Evolutionary conservation across 2,797 vertebrate species (phyloP).

Genomic region (Tadarida brasiliensis): DNA sequence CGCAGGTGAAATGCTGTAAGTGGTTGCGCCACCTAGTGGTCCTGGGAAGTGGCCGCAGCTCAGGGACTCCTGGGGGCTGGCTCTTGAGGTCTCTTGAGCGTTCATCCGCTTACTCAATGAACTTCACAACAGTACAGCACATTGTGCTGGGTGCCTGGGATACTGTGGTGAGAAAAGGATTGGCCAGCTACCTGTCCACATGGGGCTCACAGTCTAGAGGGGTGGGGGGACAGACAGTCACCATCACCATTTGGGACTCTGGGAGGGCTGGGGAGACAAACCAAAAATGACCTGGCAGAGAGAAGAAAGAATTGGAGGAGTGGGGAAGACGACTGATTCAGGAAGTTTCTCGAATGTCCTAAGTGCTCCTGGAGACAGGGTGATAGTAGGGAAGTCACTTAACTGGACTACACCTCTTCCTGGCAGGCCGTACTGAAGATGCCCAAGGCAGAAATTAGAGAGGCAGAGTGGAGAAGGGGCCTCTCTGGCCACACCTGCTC

Average conservation of each 20-base stretch:
- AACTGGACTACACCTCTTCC: not conserved
- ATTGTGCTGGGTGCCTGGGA: not conserved
- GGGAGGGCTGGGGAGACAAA: not conserved
- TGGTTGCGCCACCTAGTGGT: conserved; percentile 54
- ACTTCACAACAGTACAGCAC: not conserved
- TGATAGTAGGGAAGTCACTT: not conserved
- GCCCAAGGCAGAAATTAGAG: not conserved
- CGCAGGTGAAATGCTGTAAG: not conserved
- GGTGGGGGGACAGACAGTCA: not conserved
- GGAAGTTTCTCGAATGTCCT: not conserved
- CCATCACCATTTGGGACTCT: not conserved
- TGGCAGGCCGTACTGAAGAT: not conserved
- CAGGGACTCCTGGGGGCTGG: not conserved
- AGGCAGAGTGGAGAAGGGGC: not conserved
- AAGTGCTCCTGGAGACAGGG: not conserved
- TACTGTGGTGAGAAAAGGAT: not conserved
- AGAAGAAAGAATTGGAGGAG: not conserved
- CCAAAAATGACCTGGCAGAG: not conserved
- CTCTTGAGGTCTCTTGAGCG: not conserved
- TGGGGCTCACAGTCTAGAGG: conserved; percentile 41
- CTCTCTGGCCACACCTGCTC: not conserved
- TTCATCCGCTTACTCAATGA: not conserved
- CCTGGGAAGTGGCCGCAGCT: not conserved
- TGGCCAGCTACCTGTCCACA: conserved; percentile 5
- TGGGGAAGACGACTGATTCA: not conserved